Conservation (phyloP, 2,113 vertebrate species). For the Harpagus bidentatus region DNA sequence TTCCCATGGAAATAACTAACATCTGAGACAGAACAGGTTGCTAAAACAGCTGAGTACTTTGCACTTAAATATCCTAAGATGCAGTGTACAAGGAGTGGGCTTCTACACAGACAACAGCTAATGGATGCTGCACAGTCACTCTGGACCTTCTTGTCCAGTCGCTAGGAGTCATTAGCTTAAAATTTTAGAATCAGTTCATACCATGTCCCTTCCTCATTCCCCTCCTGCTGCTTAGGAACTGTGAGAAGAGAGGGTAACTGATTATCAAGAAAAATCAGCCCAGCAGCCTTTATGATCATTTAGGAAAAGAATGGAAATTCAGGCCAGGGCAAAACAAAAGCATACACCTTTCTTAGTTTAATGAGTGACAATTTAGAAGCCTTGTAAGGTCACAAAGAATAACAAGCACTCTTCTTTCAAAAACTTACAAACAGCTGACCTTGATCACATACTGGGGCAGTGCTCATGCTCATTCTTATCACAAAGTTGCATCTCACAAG, state of each 20-base stretch:
- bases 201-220: not conserved
- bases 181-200: not conserved
- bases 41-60: not conserved
- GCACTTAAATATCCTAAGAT: not conserved
- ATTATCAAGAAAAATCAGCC: not conserved
- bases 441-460: not conserved
- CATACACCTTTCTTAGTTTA: not conserved
- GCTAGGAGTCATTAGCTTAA: not conserved
- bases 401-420: not conserved
- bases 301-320: not conserved
- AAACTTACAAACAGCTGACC: not conserved
- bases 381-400: not conserved
- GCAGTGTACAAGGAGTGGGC: accelerated
- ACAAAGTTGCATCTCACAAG: not conserved
- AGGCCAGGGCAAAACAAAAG: not conserved
- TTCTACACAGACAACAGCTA: not conserved
- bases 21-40: not conserved
- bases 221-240: not conserved
- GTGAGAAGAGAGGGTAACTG: not conserved
- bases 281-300: not conserved
- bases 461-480: not conserved
- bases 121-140: not conserved
- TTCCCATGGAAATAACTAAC: not conserved
- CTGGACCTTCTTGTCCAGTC: not conserved
- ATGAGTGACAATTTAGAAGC: not conserved